A percentile compares a stretch with the other conserved stretches of the same genome.
These are phyloP conservation scores for Thalassarche chlororhynchos DNA, from an alignment of 2,113 vertebrate genomes.

Conservation along the genomic window DNA sequence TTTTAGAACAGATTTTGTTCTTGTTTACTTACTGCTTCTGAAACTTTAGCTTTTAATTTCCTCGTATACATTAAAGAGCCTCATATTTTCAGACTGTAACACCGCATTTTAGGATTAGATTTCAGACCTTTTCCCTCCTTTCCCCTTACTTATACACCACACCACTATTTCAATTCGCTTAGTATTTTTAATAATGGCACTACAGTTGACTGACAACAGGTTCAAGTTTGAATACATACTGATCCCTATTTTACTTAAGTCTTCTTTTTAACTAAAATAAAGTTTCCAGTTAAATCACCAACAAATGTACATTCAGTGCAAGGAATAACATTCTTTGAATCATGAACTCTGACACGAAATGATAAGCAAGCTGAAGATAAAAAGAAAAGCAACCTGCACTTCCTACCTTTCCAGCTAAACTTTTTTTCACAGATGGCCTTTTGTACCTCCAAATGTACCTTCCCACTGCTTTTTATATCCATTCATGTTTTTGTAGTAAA, in stretches of 20 bases:
- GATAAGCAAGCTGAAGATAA: neutral
- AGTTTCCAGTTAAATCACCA: neutral
- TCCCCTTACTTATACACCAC: neutral
- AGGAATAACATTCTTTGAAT: neutral
- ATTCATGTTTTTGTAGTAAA: neutral
- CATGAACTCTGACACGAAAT: neutral
- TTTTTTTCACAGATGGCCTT: neutral
- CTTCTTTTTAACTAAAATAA: neutral
- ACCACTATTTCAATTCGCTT: neutral
- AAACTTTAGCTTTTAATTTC: neutral
- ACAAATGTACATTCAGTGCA: neutral
- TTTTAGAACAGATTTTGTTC: neutral
- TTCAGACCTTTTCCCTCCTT: neutral
- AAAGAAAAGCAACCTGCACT: neutral
- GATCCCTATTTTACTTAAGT: neutral
- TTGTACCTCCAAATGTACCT: neutral
- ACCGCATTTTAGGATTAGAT: neutral
- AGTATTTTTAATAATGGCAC: neutral
- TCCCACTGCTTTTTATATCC: neutral
- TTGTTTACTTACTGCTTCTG: neutral
- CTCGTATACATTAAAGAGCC: neutral
- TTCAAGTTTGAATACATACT: neutral
- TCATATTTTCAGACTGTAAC: neutral
- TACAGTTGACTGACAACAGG: neutral
- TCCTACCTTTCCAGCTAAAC: neutral